Evolutionary conservation across 2,888 invertebrate species (phyloP).

Genomic region (Sabatieria punctata): DNA sequence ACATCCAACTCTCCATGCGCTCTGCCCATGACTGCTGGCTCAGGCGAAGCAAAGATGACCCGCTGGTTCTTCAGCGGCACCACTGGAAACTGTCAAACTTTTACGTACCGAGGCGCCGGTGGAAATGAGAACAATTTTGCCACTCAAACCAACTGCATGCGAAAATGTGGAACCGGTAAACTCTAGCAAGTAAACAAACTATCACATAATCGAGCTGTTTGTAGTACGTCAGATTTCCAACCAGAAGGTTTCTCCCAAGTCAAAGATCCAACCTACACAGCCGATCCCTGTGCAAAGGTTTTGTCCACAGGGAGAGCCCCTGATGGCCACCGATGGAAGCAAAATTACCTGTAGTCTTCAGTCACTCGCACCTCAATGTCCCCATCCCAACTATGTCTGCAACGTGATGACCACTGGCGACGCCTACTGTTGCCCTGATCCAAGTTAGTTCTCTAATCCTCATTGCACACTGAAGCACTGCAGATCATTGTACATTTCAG

Average conservation of each 20-base stretch:
- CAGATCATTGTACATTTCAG: background rate
- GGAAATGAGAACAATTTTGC: slow-evolving; percentile 14
- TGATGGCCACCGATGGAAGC: slow-evolving; percentile 1
- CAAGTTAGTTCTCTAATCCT: background rate
- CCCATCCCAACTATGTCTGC: slow-evolving; percentile 1
- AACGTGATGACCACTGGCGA: background rate
- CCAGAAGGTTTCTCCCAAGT: too few relatives aligned
- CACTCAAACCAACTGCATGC: slow-evolving; percentile 13
- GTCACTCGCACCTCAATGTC: background rate
- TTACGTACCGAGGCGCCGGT: slow-evolving; percentile 11
- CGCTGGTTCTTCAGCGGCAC: slow-evolving; percentile 12
- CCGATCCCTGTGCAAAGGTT: background rate
- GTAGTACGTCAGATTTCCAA: too few relatives aligned
- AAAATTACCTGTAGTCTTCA: slow-evolving; percentile 5
- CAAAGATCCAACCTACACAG: too few relatives aligned
- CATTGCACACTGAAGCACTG: background rate
- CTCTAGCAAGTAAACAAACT: too few relatives aligned
- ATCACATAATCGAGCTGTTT: too few relatives aligned
- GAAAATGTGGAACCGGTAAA: slow-evolving; percentile 19
- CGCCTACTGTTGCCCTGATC: slow-evolving; percentile 9
- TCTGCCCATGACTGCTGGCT: slow-evolving; percentile 3
- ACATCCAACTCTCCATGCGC: background rate
- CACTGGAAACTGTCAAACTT: slow-evolving; percentile 9
- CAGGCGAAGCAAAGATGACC: slow-evolving; percentile 1
- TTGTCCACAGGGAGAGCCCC: slow-evolving; percentile 9